Conservation (phyloP, 2,113 vertebrate species). For the Perca schrenkii region DNA sequence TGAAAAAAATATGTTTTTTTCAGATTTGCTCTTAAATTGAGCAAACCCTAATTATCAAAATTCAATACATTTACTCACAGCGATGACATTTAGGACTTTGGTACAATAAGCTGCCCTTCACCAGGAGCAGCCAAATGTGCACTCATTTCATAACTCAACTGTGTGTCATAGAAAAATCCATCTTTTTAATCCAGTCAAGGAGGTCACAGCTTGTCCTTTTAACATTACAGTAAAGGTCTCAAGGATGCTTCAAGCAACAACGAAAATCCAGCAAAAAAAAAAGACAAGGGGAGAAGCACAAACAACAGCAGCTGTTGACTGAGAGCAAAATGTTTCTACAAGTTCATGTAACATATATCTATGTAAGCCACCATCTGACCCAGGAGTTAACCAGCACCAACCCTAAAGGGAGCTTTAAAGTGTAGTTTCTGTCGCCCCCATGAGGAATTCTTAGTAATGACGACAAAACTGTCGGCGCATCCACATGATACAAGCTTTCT, state of each 20-base stretch:
- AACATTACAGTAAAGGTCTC: not conserved
- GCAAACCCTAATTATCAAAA: not conserved
- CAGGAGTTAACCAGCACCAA: not conserved
- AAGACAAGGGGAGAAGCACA: too few relatives aligned
- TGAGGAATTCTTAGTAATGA: too few relatives aligned
- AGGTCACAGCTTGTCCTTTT: not conserved
- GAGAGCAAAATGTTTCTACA: not conserved
- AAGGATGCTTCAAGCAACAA: not conserved
- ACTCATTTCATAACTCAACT: constrained; percentile 8
- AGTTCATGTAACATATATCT: not conserved
- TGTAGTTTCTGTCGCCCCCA: too few relatives aligned
- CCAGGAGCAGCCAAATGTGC: not conserved
- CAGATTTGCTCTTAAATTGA: not conserved
- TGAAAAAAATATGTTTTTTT: not conserved
- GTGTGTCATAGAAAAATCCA: not conserved
- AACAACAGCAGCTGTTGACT: not conserved
- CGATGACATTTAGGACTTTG: not conserved
- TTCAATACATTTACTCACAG: not conserved
- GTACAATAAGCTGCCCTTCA: not conserved
- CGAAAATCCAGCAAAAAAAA: too few relatives aligned
- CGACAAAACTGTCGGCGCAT: too few relatives aligned
- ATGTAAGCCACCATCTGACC: not conserved
- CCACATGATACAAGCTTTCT: too few relatives aligned
- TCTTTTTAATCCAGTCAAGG: not conserved
- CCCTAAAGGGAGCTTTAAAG: not conserved